These are phyloP conservation scores for Hyperoodon ampullatus DNA, from an alignment of 2,113 vertebrate genomes.

Conservation along the genomic window DNA sequence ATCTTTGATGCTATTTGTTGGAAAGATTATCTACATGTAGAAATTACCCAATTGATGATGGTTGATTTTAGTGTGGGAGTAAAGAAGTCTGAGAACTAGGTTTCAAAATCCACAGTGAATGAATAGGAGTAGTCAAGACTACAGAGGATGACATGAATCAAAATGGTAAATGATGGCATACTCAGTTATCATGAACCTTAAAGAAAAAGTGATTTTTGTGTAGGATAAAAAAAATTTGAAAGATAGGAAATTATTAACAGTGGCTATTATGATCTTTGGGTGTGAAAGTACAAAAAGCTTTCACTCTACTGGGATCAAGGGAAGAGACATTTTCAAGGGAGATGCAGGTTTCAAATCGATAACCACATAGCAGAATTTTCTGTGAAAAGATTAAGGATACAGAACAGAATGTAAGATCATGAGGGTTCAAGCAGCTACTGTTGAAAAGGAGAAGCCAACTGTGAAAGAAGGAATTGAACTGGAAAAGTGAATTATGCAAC, in stretches of 20 bases:
- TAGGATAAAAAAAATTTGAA: not conserved
- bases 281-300: not conserved
- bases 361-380: not conserved
- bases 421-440: not conserved
- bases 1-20: not conserved
- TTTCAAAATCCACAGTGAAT: not conserved
- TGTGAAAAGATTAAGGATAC: not conserved
- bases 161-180: not conserved
- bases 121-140: not conserved
- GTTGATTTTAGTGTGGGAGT: not conserved
- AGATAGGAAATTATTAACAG: not conserved
- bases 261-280: not conserved
- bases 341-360: not conserved
- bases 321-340: not conserved
- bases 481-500: not conserved
- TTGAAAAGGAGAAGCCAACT: not conserved
- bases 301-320: not conserved
- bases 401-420: not conserved
- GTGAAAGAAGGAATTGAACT: not conserved
- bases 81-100: not conserved
- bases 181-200: not conserved
- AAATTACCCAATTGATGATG: not conserved
- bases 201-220: not conserved
- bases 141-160: not conserved
- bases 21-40: not conserved